These are phyloP conservation scores for Galbula dea DNA, from an alignment of 2,113 vertebrate genomes.

Conservation along the genomic window DNA sequence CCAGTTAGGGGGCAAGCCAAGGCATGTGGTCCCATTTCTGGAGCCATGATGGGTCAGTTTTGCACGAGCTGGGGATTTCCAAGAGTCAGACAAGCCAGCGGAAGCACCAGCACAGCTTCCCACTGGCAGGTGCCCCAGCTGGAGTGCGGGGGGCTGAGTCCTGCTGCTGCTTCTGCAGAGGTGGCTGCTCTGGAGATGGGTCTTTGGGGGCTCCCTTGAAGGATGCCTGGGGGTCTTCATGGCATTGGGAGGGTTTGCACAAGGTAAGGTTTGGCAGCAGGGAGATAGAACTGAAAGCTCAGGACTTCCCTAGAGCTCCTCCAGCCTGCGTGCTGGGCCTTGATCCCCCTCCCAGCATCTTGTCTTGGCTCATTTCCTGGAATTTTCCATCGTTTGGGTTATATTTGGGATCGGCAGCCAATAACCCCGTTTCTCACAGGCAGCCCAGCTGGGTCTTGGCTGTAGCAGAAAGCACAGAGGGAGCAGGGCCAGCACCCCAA, in stretches of 20 bases:
- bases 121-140: neutral
- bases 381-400: constrained; percentile 58
- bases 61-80: neutral
- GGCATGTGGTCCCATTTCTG: fast-evolving
- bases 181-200: neutral
- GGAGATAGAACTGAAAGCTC: neutral
- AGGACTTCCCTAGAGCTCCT: neutral
- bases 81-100: neutral
- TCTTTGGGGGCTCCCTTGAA: neutral
- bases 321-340: neutral
- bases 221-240: neutral
- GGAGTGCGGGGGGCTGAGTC: fast-evolving
- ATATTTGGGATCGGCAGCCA: constrained; percentile 41
- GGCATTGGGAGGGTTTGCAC: neutral
- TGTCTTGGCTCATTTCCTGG: constrained; percentile 52
- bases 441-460: constrained; percentile 30
- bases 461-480: neutral
- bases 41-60: fast-evolving
- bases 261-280: neutral
- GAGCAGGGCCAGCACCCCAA: neutral
- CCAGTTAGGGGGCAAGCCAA: neutral
- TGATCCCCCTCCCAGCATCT: neutral
- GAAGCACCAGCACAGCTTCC: neutral
- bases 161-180: neutral
- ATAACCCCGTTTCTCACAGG: constrained; percentile 25